Base-by-base conservation (phyloP, 2,113 vertebrate genomes). In the Brachyhypopomus gauderio region DNA sequence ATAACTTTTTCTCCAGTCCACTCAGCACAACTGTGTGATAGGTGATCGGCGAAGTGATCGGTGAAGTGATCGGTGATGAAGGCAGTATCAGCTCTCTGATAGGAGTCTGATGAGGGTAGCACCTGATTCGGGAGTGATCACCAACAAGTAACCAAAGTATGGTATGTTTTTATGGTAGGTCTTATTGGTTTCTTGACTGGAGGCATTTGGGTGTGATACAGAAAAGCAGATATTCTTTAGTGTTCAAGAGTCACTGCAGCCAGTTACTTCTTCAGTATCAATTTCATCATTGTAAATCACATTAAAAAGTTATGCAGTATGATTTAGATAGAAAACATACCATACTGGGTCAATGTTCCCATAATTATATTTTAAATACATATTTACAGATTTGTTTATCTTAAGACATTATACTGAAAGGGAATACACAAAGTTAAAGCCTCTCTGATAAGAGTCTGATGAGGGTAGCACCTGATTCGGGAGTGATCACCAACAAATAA, bases 11-110 rank as follows among this genome's bases (percentile, higher is more conserved):
- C 76, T 62, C 25, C 6, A 41, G 41, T 60, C n/a, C 23, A 20
- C 79, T 69, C 70, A 78, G 83, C 79, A 85, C 19, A 85, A 85
- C 67, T 9, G 11, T 11, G 30, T 81, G 48, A 70, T 78, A 52
- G 55, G 0, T 67, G 17, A 56, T 74, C 30, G 60, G 77, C 78
- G 76, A 41, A 83, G 63, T 11, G 17, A 71, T 38, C 27, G 52
- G 55, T 55, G 60, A 71, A 23, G n/a, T n/a, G n/a, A n/a, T n/a
- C n/a, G n/a, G n/a, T n/a, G n/a, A n/a, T 30, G 30, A 30, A 30
- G 30, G 30, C 30, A 30, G 30, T 3, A 30, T 30, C 30, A 27
- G 25, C 55, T 30, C 25, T 79, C 14, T 41, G 20, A 56, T 69
- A n/a, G 52, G 66, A 67, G 62, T 36, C 45, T 69, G 45, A 69